Evolutionary conservation across 1,140 invertebrate species (phyloP).

Genomic region (Cepaea nemoralis): DNA sequence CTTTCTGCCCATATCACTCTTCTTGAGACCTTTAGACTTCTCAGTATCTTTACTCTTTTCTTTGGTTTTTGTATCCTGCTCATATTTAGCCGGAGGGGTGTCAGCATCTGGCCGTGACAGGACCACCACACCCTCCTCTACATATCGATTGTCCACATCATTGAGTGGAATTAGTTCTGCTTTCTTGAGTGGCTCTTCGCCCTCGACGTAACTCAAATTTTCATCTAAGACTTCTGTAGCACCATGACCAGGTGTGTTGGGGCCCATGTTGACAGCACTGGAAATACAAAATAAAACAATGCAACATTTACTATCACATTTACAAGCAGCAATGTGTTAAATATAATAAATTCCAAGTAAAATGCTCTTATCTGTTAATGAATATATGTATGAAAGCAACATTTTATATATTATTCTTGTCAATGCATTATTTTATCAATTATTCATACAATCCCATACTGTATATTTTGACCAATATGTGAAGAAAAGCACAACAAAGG

Average conservation of each 20-base stretch:
- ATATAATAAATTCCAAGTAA: too few species aligned
- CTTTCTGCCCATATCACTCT: slow-evolving; percentile 30
- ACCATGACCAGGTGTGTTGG: slow-evolving; percentile 59
- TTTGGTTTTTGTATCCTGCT: slow-evolving; percentile 56
- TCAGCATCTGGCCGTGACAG: slow-evolving; percentile 49
- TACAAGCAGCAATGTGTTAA: too few species aligned
- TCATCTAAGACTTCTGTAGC: slow-evolving; percentile 68
- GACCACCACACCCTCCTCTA: slow-evolving; percentile 61
- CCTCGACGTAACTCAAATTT: slow-evolving; percentile 66
- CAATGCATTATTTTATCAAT: too few species aligned
- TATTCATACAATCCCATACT: too few species aligned
- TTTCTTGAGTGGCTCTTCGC: slow-evolving; percentile 59
- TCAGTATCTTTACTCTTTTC: slow-evolving; percentile 37
- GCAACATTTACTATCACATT: background rate
- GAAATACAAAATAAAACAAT: slow-evolving; percentile 33
- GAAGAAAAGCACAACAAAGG: too few species aligned
- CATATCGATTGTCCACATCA: slow-evolving; percentile 62
- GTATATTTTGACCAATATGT: too few species aligned
- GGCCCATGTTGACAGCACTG: slow-evolving; percentile 55
- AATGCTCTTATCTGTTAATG: too few species aligned
- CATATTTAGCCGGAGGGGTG: slow-evolving; percentile 60
- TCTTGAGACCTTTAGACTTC: slow-evolving; percentile 29
- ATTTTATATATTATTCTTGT: too few species aligned
- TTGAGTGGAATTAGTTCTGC: slow-evolving; percentile 50
- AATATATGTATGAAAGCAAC: too few species aligned